A percentile compares a stretch with the other conserved stretches of the same genome.
Conservation (phyloP, 2,113 vertebrate species). For the Sphyrna mokarran region DNA sequence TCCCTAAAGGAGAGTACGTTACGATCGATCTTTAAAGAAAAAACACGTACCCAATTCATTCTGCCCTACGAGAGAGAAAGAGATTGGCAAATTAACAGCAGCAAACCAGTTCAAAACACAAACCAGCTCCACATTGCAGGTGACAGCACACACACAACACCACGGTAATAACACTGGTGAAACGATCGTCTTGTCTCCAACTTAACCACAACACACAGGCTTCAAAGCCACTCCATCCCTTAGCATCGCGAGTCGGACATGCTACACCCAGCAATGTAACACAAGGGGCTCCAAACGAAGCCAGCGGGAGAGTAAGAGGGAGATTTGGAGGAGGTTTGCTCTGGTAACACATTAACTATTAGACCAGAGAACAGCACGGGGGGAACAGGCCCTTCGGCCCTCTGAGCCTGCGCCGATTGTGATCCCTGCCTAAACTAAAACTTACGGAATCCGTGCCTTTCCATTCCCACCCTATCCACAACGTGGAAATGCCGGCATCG, state of each 20-base stretch:
- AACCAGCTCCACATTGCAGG: constrained; percentile 2
- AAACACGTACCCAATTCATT: not conserved
- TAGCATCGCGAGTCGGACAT: not conserved
- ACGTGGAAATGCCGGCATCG: too few species aligned
- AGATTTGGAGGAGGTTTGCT: not conserved
- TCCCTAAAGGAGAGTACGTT: not conserved
- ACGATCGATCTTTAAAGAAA: not conserved
- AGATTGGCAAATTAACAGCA: not conserved
- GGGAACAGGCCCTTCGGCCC: too few species aligned
- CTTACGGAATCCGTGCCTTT: too few species aligned
- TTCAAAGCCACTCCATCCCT: not conserved
- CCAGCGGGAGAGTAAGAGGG: not conserved
- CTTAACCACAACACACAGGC: too few species aligned
- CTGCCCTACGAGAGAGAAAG: not conserved
- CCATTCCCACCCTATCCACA: too few species aligned
- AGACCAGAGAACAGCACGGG: too few species aligned
- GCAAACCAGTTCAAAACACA: not conserved
- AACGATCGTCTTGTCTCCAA: too few species aligned
- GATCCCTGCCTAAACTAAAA: too few species aligned
- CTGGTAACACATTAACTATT: not conserved
- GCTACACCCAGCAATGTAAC: not conserved
- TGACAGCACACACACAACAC: not conserved
- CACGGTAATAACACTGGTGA: not conserved
- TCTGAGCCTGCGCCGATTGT: too few species aligned
- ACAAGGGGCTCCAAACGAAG: not conserved